A percentile compares a stretch with the other conserved stretches of the same genome.
These are phyloP conservation scores for Morone chrysops DNA, from an alignment of 2,113 vertebrate genomes.

Conservation along the genomic window DNA sequence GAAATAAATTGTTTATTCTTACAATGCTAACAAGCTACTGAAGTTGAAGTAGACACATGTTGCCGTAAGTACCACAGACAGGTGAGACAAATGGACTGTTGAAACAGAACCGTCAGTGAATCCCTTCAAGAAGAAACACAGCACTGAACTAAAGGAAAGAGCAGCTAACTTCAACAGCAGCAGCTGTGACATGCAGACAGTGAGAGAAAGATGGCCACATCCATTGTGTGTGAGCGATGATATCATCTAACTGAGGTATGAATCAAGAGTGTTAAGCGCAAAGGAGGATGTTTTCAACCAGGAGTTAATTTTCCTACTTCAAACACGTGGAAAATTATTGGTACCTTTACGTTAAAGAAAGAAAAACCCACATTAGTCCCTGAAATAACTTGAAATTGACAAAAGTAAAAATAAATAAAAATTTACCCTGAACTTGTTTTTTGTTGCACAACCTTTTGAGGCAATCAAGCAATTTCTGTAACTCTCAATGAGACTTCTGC, in stretches of 20 bases:
- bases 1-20: neutral
- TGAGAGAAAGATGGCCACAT: neutral
- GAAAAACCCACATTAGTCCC: too few species aligned
- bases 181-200: slow-evolving; percentile 20
- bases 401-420: too few species aligned
- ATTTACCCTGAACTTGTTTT: too few species aligned
- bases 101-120: slow-evolving; percentile 27
- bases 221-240: neutral
- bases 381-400: too few species aligned
- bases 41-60: neutral
- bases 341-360: too few species aligned
- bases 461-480: too few species aligned
- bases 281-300: neutral
- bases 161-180: neutral
- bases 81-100: neutral
- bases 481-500: too few species aligned
- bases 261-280: neutral
- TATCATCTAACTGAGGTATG: neutral
- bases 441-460: too few species aligned
- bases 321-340: too few species aligned
- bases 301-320: too few species aligned
- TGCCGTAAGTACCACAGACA: neutral
- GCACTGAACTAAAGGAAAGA: neutral
- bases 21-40: neutral
- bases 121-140: slow-evolving; percentile 17